A percentile compares a stretch with the other conserved stretches of the same genome.
Evolutionary conservation across 1,140 invertebrate genomes (phyloP).

Genomic region (Temnothorax longispinosus): DNA sequence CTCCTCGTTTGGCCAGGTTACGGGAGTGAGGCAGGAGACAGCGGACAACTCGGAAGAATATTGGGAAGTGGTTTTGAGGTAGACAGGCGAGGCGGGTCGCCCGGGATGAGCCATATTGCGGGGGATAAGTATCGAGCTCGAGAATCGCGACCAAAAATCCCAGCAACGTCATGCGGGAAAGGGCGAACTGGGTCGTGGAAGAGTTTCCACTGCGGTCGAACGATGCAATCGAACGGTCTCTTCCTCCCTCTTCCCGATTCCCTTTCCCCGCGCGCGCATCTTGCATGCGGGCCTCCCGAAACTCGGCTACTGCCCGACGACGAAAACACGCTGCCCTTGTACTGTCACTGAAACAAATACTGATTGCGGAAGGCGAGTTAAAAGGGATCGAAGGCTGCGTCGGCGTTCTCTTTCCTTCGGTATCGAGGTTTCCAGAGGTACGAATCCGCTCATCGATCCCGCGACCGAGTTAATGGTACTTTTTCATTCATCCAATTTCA

Average conservation of each 20-base stretch:
- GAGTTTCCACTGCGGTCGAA: constrained; percentile 71
- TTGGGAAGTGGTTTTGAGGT: constrained; percentile 27
- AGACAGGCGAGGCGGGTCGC: constrained; percentile 37
- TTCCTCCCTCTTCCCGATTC: constrained; percentile 41
- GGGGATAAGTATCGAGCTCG: constrained; percentile 70
- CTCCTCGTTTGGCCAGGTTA: constrained; percentile 28
- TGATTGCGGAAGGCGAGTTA: constrained; percentile 27
- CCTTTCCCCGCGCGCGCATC: constrained; percentile 49
- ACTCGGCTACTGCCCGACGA: constrained; percentile 70
- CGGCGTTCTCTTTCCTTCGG: constrained; percentile 41
- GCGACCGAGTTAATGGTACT: constrained; percentile 51
- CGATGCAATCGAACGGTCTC: constrained; percentile 62
- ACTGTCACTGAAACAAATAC: constrained; percentile 74
- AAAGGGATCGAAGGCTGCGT: constrained; percentile 23
- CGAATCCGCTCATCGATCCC: constrained; percentile 40
- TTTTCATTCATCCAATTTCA: constrained; percentile 32
- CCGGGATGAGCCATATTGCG: constrained; percentile 62
- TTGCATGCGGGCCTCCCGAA: constrained; percentile 65
- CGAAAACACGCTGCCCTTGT: constrained; percentile 78
- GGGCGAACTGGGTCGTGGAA: constrained; percentile 76
- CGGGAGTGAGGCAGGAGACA: constrained; percentile 25
- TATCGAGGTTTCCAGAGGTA: constrained; percentile 52
- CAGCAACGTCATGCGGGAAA: constrained; percentile 71
- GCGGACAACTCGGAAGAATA: constrained; percentile 67
- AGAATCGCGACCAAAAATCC: constrained; percentile 75